Evolutionary conservation across 1,140 invertebrate species (phyloP).

Genomic region (Bombus affinis): DNA sequence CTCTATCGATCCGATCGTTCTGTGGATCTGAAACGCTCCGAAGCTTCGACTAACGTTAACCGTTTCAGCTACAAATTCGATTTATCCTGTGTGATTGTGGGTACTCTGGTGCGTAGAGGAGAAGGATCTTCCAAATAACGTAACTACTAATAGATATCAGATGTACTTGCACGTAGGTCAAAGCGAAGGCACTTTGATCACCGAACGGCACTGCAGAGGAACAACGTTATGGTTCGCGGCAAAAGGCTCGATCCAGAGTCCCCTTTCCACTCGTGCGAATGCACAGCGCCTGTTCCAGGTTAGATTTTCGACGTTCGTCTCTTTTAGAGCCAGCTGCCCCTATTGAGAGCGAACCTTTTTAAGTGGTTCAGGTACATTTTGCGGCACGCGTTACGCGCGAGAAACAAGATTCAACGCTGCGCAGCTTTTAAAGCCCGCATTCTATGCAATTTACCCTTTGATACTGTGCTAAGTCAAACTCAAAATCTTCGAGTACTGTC

Average conservation of each 20-base stretch:
- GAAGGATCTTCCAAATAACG: not conserved
- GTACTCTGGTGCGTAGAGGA: too few relatives aligned
- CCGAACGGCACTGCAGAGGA: not conserved
- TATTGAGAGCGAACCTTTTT: slow-evolving; percentile 3
- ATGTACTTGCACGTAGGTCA: not conserved
- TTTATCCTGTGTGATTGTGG: not conserved
- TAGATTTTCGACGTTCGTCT: slow-evolving; percentile 2
- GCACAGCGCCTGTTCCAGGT: too few relatives aligned
- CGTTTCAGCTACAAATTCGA: not conserved
- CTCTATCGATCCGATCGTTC: not conserved
- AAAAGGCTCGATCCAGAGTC: not conserved
- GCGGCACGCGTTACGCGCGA: not conserved
- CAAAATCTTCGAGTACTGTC: not conserved
- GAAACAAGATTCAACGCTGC: not conserved
- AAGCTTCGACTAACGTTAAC: not conserved
- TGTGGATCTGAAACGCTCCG: not conserved
- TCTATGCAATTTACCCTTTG: not conserved
- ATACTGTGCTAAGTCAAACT: not conserved
- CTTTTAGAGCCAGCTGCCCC: not conserved
- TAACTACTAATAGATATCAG: not conserved
- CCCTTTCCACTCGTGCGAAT: not conserved
- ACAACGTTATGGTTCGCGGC: not conserved
- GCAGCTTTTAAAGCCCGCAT: not conserved
- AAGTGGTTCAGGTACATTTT: not conserved
- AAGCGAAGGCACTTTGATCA: not conserved